Conservation (phyloP, 2,113 vertebrate genomes). For the Lathamus discolor region DNA sequence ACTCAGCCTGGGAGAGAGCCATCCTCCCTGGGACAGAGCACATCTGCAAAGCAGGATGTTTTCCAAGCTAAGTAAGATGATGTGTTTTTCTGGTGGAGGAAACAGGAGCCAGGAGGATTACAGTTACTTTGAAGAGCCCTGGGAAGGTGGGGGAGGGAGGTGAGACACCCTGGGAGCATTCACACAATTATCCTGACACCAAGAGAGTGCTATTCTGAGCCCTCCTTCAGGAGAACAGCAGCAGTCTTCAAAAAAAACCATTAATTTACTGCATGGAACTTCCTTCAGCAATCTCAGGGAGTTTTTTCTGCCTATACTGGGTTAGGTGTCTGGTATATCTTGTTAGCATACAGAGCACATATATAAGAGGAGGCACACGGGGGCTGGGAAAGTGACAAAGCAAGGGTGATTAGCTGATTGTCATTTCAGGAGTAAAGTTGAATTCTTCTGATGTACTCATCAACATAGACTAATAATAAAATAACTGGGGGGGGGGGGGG, state of each 20-base stretch:
- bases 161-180: background rate
- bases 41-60: slow-evolving; percentile 19
- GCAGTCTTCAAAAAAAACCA: background rate
- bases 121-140: background rate
- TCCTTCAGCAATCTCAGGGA: background rate
- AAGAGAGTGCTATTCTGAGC: background rate
- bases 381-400: background rate
- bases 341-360: background rate
- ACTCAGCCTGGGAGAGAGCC: background rate
- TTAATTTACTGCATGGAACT: background rate
- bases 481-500: background rate
- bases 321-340: background rate
- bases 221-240: background rate
- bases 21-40: background rate
- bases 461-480: background rate
- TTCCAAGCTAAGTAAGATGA: background rate
- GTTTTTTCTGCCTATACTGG: background rate
- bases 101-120: background rate
- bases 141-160: slow-evolving; percentile 9
- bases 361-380: background rate
- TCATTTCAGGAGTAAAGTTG: background rate
- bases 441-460: background rate
- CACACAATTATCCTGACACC: background rate
- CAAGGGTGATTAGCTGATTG: background rate
- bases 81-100: background rate